Evolutionary conservation across 2,113 vertebrate species (phyloP), one percentile per base, ranked within the genome.

Genomic region (Tragelaphus imberbis): DNA sequence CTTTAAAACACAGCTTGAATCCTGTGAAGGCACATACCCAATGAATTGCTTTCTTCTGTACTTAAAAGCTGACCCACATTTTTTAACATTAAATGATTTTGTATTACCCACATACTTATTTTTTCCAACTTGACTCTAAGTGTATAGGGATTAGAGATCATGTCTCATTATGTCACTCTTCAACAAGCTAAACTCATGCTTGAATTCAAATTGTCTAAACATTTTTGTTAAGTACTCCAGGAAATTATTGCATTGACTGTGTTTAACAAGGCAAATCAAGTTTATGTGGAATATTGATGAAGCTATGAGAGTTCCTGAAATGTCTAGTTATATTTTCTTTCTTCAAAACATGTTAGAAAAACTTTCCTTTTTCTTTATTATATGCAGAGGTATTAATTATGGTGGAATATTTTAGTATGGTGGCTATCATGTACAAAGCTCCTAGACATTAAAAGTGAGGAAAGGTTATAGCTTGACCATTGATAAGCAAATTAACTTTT

Each of bases 251-350:
- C 23, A 85, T 90, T 96, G 63, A 58, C 53, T 61, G 0, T 68
- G 6, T 77, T 96, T 95, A 95, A 94, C 19, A 90, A 65, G 25
- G 59, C 91, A 23, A 96, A 55, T 91, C 53, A 61, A 56, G 61
- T 86, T 92, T 79, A 89, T 79, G 59, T 51, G 30, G 17, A 86
- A 86, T 95, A 85, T 91, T 98, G 92, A 84, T 92, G 90, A 97
- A 94, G 55, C 59, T 59, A 86, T n/a, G 28, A 68, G 94, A 55
- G 15, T 86, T 33, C 7, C n/a, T 68, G 82, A 68, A 77, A 40
- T 86, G 19, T 68, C 63, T 59, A 80, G 12, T 65, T 92, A 55
- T 63, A 49, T 58, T 92, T 58, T 81, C 13, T 90, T 92, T 95
- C n/a, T 19, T 89, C 75, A 49, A 65, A 94, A 81, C 16, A 1